phyloP scores from a whole-genome alignment of 2,113 vertebrate species.

The Myrmecophaga tridactyla region DNA sequence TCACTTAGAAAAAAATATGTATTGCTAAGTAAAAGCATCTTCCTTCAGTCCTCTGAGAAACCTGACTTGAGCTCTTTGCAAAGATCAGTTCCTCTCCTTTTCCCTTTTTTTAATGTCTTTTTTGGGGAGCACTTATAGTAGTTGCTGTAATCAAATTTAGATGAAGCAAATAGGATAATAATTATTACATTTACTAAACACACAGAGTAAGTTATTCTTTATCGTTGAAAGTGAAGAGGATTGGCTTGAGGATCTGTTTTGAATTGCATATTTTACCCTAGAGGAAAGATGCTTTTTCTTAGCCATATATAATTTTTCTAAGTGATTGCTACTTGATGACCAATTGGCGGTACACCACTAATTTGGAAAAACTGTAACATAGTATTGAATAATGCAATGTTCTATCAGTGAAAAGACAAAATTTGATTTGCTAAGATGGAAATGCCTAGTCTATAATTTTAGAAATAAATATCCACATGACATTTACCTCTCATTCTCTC shows the following conservation, averaged over 20 bases:
- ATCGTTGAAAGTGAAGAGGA: background rate
- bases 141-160: background rate
- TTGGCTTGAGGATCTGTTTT: background rate
- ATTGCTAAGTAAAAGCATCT: too few species aligned
- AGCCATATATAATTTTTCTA: background rate
- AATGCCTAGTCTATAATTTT: constrained; percentile 17
- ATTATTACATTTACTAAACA: background rate
- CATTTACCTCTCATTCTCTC: constrained; percentile 35
- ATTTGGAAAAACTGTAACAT: constrained; percentile 39
- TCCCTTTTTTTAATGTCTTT: background rate
- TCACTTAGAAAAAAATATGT: too few species aligned
- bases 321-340: constrained; percentile 23
- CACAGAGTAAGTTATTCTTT: background rate
- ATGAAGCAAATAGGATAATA: background rate
- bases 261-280: background rate
- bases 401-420: constrained; percentile 30
- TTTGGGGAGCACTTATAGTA: background rate
- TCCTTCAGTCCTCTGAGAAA: background rate
- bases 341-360: constrained; percentile 8
- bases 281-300: constrained; percentile 15
- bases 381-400: background rate
- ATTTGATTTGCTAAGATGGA: constrained; percentile 41
- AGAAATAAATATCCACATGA: background rate
- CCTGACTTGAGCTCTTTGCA: background rate
- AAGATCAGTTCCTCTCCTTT: background rate